A percentile compares a stretch with the other conserved stretches of the same genome.
Conservation (phyloP, 2,888 invertebrate genomes). For the Trissolcus brochymenae region DNA sequence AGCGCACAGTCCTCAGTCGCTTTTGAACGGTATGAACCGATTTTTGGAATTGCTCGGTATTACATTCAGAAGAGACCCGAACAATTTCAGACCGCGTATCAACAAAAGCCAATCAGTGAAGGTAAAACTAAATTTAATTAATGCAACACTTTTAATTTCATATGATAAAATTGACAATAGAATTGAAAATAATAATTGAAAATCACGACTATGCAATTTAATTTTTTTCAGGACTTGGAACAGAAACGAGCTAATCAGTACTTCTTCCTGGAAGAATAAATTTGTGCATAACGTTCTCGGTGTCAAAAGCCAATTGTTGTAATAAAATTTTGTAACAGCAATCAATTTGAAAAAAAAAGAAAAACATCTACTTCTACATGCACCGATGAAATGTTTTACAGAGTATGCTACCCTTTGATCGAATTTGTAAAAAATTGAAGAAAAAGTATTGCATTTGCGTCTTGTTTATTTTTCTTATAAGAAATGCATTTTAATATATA, state of each 20-base stretch:
- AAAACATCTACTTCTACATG: neutral
- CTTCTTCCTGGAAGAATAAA: slow-evolving; percentile 97
- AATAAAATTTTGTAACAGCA: too few relatives aligned
- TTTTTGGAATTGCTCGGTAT: slow-evolving; percentile 97
- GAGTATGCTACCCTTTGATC: neutral
- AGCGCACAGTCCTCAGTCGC: slow-evolving; percentile 93
- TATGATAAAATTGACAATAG: neutral
- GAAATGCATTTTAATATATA: slow-evolving; percentile 6
- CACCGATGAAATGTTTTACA: neutral
- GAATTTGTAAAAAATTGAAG: neutral
- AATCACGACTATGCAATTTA: slow-evolving; percentile 58
- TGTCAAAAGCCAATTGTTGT: too few relatives aligned
- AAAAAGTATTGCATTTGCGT: neutral
- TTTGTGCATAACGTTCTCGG: too few relatives aligned
- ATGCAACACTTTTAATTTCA: neutral
- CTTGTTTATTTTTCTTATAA: slow-evolving; percentile 2
- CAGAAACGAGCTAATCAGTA: slow-evolving; percentile 98
- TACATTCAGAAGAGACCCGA: slow-evolving; percentile 98
- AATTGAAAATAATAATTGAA: too few relatives aligned
- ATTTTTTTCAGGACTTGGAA: slow-evolving; percentile 87
- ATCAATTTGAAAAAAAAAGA: neutral
- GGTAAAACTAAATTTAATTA: slow-evolving; percentile 75
- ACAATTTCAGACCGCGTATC: slow-evolving; percentile 98
- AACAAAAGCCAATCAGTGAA: slow-evolving; percentile 98
- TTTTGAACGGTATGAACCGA: slow-evolving; percentile 98